Conservation (phyloP, 2,113 vertebrate genomes). For the Labeo catla region DNA sequence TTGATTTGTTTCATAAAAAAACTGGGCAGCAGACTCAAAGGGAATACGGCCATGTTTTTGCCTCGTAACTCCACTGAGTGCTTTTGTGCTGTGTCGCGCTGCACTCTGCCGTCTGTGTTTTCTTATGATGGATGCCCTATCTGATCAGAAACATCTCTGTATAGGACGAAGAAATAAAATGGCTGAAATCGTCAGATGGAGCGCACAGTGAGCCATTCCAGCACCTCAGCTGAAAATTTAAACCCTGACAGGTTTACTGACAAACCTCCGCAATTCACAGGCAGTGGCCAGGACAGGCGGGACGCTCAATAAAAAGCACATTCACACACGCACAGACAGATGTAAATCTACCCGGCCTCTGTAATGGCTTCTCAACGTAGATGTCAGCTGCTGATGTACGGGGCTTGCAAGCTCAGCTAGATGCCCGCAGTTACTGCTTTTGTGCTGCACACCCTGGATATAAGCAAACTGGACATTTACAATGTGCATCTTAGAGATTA, state of each 20-base stretch:
- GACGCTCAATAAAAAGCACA: slow-evolving; percentile 49
- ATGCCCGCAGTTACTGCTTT: slow-evolving; percentile 28
- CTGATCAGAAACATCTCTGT: slow-evolving; percentile 50
- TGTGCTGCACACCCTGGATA: background rate
- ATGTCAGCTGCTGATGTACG: slow-evolving; percentile 36
- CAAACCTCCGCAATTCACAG: slow-evolving; percentile 50
- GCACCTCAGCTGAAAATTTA: slow-evolving; percentile 37
- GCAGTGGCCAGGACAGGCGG: slow-evolving; percentile 10
- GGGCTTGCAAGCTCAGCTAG: slow-evolving; percentile 44
- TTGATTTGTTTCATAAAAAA: slow-evolving; percentile 39
- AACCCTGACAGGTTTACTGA: slow-evolving; percentile 58
- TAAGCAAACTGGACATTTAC: background rate
- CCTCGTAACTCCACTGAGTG: slow-evolving; percentile 8
- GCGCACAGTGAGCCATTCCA: slow-evolving; percentile 28
- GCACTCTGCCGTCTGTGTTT: slow-evolving; percentile 4
- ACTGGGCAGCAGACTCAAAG: slow-evolving; percentile 14
- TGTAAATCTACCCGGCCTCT: slow-evolving; percentile 34
- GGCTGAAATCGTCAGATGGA: slow-evolving; percentile 45
- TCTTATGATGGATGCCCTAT: slow-evolving; percentile 50
- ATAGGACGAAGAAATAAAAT: slow-evolving; percentile 45
- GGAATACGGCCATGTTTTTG: slow-evolving; percentile 38
- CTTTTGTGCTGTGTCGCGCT: slow-evolving; percentile 4
- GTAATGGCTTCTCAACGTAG: slow-evolving; percentile 48
- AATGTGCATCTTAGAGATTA: background rate
- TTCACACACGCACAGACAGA: slow-evolving; percentile 24